Evolutionary conservation across 2,113 vertebrate species (phyloP), one percentile per base, ranked within the genome.

Genomic region (Sapajus apella): DNA sequence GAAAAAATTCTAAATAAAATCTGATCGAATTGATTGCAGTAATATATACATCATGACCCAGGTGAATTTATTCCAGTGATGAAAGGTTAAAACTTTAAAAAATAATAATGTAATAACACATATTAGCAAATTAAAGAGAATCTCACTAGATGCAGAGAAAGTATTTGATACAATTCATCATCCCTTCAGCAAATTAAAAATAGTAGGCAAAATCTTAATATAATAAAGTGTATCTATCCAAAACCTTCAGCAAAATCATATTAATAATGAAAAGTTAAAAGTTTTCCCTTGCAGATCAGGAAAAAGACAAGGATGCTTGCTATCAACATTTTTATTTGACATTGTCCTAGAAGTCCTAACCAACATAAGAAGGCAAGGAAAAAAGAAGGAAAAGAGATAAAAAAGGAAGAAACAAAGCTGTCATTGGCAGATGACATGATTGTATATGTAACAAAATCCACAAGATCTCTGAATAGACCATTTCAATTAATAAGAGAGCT

Each of bases 161-260:
- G 32, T 90, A n/a, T 52, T 40, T 83, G 88, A 79, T 91, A 83
- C 12, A 64, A 64, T 32, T 61, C 25, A 79, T 30, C 84, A 95
- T 87, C 50, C 68, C 73, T 83, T 92, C 61, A 87, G 76, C 43
- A 94, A 90, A 90, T 55, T 81, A 86, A 88, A 97, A 91, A 86
- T 40, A 94, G 3, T 85, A 82, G 35, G 58, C 1, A 94, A 88
- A 87, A 92, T n/a, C 32, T 84, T 81, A 95, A 82, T 6, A 58
- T 14, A 70, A 82, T 94, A 70, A 79, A 94, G 21, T 52, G 12
- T 1, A 88, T 79, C 56, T 92, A 95, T 14, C 58, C 13, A 52
- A 91, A 96, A 89, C 8, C 25, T 93, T 96, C 56, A 85, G 20
- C 58, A 86, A 95, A 95, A 87, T 87, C 35, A 55, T 21, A 92